These are phyloP conservation scores for Athalia circularis DNA, from an alignment of 2,888 invertebrate species.

Conservation along the genomic window DNA sequence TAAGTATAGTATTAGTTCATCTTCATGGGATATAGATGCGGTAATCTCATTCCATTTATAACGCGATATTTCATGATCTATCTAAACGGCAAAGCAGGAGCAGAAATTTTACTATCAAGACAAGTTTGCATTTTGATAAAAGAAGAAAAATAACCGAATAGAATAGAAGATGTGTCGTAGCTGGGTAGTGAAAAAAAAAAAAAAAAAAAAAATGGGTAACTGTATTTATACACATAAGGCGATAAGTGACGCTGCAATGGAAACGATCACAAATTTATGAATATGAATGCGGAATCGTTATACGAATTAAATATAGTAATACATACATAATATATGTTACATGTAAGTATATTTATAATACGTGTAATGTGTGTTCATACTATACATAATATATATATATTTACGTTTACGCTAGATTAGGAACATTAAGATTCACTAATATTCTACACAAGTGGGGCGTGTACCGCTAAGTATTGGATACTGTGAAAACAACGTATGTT, in stretches of 20 bases:
- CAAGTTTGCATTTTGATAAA: background rate
- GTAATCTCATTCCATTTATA: background rate
- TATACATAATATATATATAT: slow-evolving; percentile 16
- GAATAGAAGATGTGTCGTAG: background rate
- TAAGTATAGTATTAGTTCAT: background rate
- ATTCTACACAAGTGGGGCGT: slow-evolving; percentile 39
- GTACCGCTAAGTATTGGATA: slow-evolving; percentile 2
- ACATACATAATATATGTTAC: background rate
- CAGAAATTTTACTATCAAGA: background rate
- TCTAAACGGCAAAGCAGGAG: slow-evolving; percentile 8
- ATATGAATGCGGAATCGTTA: no score
- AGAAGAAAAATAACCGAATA: background rate
- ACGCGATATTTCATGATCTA: background rate
- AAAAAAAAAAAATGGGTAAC: no score
- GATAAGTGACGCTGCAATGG: no score
- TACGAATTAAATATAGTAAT: no score
- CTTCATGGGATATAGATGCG: background rate
- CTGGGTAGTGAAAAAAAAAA: no score
- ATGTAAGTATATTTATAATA: background rate
- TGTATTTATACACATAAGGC: no score
- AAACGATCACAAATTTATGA: no score
- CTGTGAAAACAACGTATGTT: slow-evolving; percentile 20
- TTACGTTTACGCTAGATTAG: slow-evolving; percentile 50
- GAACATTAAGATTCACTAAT: slow-evolving; percentile 57
- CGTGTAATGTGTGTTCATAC: background rate